Evolutionary conservation across 2,888 invertebrate species (phyloP), one percentile per base, ranked within the genome.

Genomic region (Petrolisthes cinctipes): DNA sequence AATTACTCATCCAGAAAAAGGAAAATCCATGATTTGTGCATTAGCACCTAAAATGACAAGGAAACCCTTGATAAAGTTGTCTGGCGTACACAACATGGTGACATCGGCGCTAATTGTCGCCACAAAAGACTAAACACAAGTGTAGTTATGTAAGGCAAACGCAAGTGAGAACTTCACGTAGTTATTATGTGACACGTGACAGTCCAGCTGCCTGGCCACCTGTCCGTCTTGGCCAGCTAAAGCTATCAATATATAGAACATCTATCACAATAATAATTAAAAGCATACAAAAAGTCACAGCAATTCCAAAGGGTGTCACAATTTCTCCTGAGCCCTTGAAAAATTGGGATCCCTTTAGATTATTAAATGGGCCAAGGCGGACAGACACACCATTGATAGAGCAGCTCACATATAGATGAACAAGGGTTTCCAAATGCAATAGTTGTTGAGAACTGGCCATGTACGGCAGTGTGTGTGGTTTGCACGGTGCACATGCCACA

Each of bases 271-370:
- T 88, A 83, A 86, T 86, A 88, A 88, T 88, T 88, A 88, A 88
- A 85, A 88, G 88, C 88, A 88, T 88, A 88, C 88, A 88, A 85
- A 88, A 88, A 88, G 88, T 88, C 88, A 88, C 87, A 88, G 87
- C 87, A 86, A 87, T 86, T 90, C 90, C 89, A 92, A 92, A 91
- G 91, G 90, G 91, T 90, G 91, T 91, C 90, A 89, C 92, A 91
- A 91, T 91, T 91, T 92, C 92, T 92, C 92, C 92, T 92, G 92
- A 92, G 92, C 92, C 92, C 91, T 90, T 91, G 92, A 92, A 91
- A 92, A 92, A 92, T 91, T 91, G 91, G 91, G 91, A 91, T 91
- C 86, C 91, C 91, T 91, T 91, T 92, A 91, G 90, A 89, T 84
- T 86, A 85, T 86, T 86, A 85, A 89, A 85, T 82, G 85, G 84